phyloP scores from a whole-genome alignment of 2,113 vertebrate species.

The Urocitellus parryii region DNA sequence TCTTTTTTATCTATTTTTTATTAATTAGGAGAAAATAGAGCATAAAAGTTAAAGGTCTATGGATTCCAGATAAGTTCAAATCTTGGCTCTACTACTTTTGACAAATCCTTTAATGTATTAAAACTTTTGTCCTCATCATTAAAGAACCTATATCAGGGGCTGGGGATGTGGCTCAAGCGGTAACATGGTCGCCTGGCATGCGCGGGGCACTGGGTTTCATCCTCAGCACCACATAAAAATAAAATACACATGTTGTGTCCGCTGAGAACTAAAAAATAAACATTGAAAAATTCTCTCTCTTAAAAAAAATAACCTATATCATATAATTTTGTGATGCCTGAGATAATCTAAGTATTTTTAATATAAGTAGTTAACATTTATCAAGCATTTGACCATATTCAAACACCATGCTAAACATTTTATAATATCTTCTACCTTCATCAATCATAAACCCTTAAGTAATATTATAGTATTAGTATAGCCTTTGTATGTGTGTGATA shows the following conservation, averaged over 20 bases:
- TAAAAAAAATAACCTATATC: background rate
- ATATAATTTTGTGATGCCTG: background rate
- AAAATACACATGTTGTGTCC: no score
- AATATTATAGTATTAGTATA: background rate
- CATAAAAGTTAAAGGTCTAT: constrained; percentile 47
- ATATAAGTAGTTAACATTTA: background rate
- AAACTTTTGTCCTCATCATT: background rate
- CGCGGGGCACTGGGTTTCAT: no score
- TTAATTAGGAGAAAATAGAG: background rate
- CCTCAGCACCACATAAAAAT: no score
- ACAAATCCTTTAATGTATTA: background rate
- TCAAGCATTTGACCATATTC: background rate
- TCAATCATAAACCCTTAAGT: background rate
- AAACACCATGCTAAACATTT: background rate
- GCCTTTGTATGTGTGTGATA: background rate
- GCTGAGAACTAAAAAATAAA: no score
- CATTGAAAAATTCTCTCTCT: no score
- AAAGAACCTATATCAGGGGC: background rate
- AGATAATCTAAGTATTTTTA: background rate
- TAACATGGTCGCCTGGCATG: no score
- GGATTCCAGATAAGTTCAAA: background rate
- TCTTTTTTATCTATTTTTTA: constrained; percentile 5
- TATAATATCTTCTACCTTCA: background rate
- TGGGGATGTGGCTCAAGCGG: no score
- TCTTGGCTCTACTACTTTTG: background rate